Percentiles rank a stretch among this genome's conserved stretches.
Conservation (phyloP, 2,888 invertebrate species). For the Globia sparganii region DNA sequence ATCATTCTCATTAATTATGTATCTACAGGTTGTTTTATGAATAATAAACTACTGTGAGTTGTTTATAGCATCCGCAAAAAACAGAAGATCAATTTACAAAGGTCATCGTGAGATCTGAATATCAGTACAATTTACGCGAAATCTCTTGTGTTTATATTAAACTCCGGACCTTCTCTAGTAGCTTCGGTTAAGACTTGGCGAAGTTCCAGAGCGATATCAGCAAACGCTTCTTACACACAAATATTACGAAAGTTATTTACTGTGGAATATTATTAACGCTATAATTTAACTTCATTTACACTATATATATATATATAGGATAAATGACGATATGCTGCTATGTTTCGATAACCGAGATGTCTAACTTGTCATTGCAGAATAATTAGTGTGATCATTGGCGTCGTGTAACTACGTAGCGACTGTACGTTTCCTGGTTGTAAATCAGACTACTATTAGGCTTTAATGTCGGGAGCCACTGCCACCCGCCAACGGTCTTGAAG, state of each 20-base stretch:
- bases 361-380: conserved; percentile 65
- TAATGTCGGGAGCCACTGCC: conserved; percentile 68
- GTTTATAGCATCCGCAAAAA: conserved; percentile 26
- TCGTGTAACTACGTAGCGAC: conserved; percentile 60
- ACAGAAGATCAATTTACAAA: conserved; percentile 46
- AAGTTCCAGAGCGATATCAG: conserved; percentile 72
- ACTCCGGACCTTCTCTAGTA: conserved; percentile 62
- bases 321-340: conserved; percentile 15
- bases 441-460: conserved; percentile 72
- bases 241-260: conserved; percentile 70
- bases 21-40: conserved; percentile 34
- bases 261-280: conserved; percentile 55
- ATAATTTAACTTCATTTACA: conserved; percentile 40
- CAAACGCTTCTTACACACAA: conserved; percentile 65
- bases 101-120: conserved; percentile 38
- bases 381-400: conserved; percentile 69
- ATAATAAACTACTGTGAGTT: conserved; percentile 25
- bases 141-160: conserved; percentile 54
- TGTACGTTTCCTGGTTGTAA: conserved; percentile 74
- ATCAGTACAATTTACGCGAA: conserved; percentile 46
- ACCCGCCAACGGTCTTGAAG: conserved; percentile 71
- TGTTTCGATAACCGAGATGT: conserved; percentile 57
- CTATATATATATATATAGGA: too few species aligned
- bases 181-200: conserved; percentile 74
- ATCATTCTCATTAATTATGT: conserved; percentile 40